Evolutionary conservation across 2,888 invertebrate species (phyloP).

Genomic region (Leucoma salicis): DNA sequence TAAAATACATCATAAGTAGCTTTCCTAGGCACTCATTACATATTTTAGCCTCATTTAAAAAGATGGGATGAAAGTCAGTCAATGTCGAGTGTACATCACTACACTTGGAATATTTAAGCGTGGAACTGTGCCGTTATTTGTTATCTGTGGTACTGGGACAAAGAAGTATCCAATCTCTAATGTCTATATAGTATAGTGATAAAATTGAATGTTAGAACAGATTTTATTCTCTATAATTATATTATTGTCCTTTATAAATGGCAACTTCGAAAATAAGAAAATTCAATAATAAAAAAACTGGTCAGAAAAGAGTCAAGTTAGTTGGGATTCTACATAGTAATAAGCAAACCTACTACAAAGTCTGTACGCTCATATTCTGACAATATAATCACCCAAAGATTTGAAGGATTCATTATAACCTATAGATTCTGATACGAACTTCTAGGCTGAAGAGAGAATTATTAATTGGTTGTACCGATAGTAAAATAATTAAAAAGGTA

Average conservation of each 20-base stretch:
- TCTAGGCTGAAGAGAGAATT: no score
- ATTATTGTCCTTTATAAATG: conserved; percentile 36
- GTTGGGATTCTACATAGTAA: no score
- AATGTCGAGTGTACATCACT: conserved; percentile 52
- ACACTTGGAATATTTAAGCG: conserved; percentile 38
- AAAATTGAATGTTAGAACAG: conserved; percentile 12
- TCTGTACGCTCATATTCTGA: no score
- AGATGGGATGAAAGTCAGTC: conserved; percentile 56
- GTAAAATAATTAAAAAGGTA: no score
- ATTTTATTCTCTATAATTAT: conserved; percentile 11
- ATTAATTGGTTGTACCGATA: no score
- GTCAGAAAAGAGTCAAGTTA: no score
- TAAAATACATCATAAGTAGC: conserved; percentile 78
- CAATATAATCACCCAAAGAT: no score
- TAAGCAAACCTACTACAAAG: no score
- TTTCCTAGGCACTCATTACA: conserved; percentile 76
- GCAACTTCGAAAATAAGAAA: conserved; percentile 7
- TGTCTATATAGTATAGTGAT: conserved; percentile 16
- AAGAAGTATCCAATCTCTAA: conserved; percentile 25
- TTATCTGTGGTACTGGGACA: conserved; percentile 30
- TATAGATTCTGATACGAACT: no score
- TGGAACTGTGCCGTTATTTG: conserved; percentile 38
- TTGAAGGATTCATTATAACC: no score
- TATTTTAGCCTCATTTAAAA: conserved; percentile 64
- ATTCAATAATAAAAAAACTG: background rate